A percentile compares a stretch with the other conserved stretches of the same genome.
These are phyloP conservation scores for Drosophila fungiperda DNA, from an alignment of 2,888 invertebrate genomes.

Conservation along the genomic window DNA sequence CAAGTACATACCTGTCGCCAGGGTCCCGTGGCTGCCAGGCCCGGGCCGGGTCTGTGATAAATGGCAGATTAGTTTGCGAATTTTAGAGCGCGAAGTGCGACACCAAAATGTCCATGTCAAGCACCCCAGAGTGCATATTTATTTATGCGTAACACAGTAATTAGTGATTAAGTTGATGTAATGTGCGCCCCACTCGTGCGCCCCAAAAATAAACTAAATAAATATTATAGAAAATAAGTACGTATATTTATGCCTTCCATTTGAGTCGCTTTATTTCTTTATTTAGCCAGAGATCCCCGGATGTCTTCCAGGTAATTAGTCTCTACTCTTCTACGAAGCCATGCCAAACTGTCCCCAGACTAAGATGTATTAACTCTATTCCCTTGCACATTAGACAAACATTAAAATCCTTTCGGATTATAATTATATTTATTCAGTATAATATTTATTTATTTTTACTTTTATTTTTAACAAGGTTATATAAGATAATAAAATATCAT, in stretches of 20 bases:
- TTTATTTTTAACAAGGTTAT: too few relatives aligned
- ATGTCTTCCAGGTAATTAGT: conserved; percentile 60
- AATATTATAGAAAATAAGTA: conserved; percentile 6
- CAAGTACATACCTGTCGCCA: conserved; percentile 76
- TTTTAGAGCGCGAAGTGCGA: conserved; percentile 61
- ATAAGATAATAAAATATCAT: neutral
- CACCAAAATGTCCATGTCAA: conserved; percentile 59
- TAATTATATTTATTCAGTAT: neutral
- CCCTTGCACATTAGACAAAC: neutral
- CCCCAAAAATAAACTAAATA: conserved; percentile 29
- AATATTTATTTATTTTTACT: too few relatives aligned
- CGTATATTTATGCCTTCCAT: neutral
- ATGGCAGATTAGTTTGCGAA: conserved; percentile 83
- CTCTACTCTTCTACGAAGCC: conserved; percentile 42
- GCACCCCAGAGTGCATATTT: conserved; percentile 46
- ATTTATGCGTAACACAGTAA: conserved; percentile 71
- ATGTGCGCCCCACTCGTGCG: conserved; percentile 31
- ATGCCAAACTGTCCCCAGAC: conserved; percentile 1
- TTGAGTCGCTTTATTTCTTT: conserved; percentile 17
- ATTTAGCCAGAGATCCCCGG: conserved; percentile 39
- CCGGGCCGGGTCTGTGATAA: conserved; percentile 64
- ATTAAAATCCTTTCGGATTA: neutral
- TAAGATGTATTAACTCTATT: conserved; percentile 21
- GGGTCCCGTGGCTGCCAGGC: conserved; percentile 40
- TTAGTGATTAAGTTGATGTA: conserved; percentile 76